Evolutionary conservation across 1,140 invertebrate species (phyloP).

Genomic region (Aleiodes sp.): DNA sequence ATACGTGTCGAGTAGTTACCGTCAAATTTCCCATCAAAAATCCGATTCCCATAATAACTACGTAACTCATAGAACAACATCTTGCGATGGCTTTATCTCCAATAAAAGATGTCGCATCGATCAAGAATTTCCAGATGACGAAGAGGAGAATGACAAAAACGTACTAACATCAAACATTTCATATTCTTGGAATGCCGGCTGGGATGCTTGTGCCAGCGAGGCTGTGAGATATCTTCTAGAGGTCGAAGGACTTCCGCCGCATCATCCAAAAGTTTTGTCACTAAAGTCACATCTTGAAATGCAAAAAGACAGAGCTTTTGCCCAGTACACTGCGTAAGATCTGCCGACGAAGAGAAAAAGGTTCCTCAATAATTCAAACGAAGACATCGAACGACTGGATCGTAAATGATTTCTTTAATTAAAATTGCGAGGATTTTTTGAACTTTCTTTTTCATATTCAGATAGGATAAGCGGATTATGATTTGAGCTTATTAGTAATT

Average conservation of each 20-base stretch:
- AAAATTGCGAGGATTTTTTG: too few species aligned
- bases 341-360: background rate
- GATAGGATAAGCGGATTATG: too few species aligned
- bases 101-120: background rate
- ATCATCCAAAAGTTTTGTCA: constrained; percentile 59
- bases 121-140: background rate
- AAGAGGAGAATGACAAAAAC: background rate
- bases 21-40: background rate
- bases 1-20: background rate
- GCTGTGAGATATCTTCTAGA: constrained; percentile 58
- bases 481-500: too few species aligned
- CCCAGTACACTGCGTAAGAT: constrained; percentile 41
- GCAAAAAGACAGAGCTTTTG: constrained; percentile 51
- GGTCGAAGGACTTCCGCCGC: constrained; percentile 55
- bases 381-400: background rate
- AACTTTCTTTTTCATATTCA: too few species aligned
- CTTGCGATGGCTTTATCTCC: background rate
- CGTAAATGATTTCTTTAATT: background rate
- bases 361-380: too few species aligned
- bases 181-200: constrained; percentile 52
- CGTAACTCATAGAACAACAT: background rate
- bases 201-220: constrained; percentile 58
- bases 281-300: constrained; percentile 57
- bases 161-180: background rate
- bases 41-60: background rate